Base-by-base conservation (phyloP, 2,888 invertebrate species). In the Tineola bisselliella region DNA sequence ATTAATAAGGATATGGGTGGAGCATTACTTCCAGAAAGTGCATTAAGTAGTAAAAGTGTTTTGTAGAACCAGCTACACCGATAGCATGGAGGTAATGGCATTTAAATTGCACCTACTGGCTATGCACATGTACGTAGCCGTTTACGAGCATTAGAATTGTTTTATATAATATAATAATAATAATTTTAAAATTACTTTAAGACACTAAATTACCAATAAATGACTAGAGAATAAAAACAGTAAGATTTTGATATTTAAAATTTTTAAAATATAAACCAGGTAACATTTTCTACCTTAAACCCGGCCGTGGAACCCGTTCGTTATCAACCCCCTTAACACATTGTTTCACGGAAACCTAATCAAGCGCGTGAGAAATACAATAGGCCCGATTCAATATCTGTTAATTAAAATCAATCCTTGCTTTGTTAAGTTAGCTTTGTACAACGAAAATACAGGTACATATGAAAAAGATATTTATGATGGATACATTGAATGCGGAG, bases 321-420 rank as follows among this genome's bases (percentile, higher is more conserved):
- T 73, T 77, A 79, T 78, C 75, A 74, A 77, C 74, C 79, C 80
- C 77, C 71, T 75, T 75, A 75, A 76, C 73, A 79, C 76, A 81
- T 80, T 82, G 81, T 80, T 80, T 75, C 72, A 71, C 70, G 72
- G 73, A 76, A 81, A 79, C 72, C 80, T 81, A 81, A 81, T 82
- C 79, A 80, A 77, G 70, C 74, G 66, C 65, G 68, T 66, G 71
- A 79, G 79, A 77, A 79, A 77, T 73, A 81, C 79, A 81, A 81
- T 76, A 68, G 75, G 67, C 68, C 67, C 71, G 68, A 72, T 75
- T 71, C 74, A 73, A 80, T 81, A 81, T 81, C 77, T 79, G 73
- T 80, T 81, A 81, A 82, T 81, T 81, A 78, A 82, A 80, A 80
- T 79, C 79, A 77, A 81, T 78, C 75, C 76, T 75, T 76, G 72